These are phyloP conservation scores for Nasonia longicornis DNA, from an alignment of 1,140 invertebrate species.

Conservation along the genomic window DNA sequence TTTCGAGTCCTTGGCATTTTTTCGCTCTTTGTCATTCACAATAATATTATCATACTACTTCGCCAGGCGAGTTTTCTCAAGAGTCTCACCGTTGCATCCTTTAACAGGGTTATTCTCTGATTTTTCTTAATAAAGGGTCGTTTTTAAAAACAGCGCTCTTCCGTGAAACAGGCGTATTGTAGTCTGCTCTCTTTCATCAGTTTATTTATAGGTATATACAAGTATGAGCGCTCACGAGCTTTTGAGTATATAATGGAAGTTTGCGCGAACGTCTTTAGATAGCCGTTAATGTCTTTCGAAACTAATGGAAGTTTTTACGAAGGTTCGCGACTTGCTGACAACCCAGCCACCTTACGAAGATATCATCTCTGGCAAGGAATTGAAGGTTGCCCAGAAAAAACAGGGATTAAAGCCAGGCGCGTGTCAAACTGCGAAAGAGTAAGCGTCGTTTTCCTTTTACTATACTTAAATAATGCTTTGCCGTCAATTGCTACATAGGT, in stretches of 20 bases:
- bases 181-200: too few relatives aligned
- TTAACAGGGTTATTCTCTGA: too few relatives aligned
- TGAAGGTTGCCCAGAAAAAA: constrained; percentile 50
- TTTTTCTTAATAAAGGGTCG: too few relatives aligned
- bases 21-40: too few relatives aligned
- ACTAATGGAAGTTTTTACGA: constrained; percentile 28
- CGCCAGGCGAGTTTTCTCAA: too few relatives aligned
- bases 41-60: too few relatives aligned
- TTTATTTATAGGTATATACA: too few relatives aligned
- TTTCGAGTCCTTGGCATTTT: too few relatives aligned
- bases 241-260: neutral
- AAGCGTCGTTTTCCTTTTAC: constrained; percentile 22
- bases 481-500: neutral
- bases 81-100: too few relatives aligned
- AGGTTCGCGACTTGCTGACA: constrained; percentile 53
- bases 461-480: constrained; percentile 9
- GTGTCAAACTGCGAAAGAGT: constrained; percentile 59
- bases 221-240: neutral
- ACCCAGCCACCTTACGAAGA: constrained; percentile 50
- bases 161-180: too few relatives aligned
- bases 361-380: constrained; percentile 51
- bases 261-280: neutral
- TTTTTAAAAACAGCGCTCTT: too few relatives aligned
- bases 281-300: neutral
- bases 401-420: constrained; percentile 50